Evolutionary conservation across 2,888 invertebrate genomes (phyloP), one percentile per base, ranked within the genome.

Genomic region (Dendrolimus houi): DNA sequence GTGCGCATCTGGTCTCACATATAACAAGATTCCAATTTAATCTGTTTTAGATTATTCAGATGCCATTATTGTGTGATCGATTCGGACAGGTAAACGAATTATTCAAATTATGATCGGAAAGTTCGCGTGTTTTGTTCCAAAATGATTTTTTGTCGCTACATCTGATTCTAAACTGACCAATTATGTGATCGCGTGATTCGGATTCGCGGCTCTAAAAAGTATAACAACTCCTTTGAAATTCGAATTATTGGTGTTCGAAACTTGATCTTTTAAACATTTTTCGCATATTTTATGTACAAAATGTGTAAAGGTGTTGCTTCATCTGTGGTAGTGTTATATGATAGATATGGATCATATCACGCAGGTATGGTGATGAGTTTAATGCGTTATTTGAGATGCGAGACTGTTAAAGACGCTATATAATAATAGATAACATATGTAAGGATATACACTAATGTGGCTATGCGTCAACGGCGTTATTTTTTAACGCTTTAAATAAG

Each of bases 161-260:
- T 47, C 47, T 47, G 47, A 47, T 47, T 69, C 79, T 67, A 75
- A 78, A 77, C 73, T 63, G 72, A 75, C 77, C 83, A 85, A 85
- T 86, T 86, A 82, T 72, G 74, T 75, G 75, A 74, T 87, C 71
- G 87, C 87, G 86, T 87, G 88, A 83, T 86, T 79, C 79, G 72
- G 80, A 79, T 79, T 79, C 77, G 71, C 65, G 68, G 73, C 69
- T 72, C 12, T 47, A 47, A 47, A 47, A 47, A 10, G 57, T 64
- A 60, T 64, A 47, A 47, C 47, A 47, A 12, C 47, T 29, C 29
- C 29, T 47, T 47, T 47, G 47, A 47, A 47, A 47, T 8, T 47
- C 12, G 12, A 62, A 59, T 61, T 61, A 57, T 64, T 29, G 29
- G 29, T 29, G 29, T 29, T 29, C 17, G 17, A 17, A 17, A 17